These are phyloP conservation scores for Epizoanthus fatuus DNA, from an alignment of 92 coral and sea anemone genomes.

Conservation along the genomic window DNA sequence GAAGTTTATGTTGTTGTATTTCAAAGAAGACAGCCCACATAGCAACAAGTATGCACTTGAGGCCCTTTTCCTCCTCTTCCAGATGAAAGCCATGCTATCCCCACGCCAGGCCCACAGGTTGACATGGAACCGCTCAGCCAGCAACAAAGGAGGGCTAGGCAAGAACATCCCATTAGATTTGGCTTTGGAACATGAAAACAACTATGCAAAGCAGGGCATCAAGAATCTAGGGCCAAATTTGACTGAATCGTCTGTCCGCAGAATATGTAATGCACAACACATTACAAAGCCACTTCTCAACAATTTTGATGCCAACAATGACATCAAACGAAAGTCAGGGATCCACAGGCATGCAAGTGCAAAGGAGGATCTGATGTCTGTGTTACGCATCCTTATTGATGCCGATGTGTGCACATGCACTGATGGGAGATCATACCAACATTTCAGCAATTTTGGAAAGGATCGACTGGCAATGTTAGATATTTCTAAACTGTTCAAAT, in stretches of 20 bases:
- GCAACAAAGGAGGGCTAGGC: constrained; percentile 73
- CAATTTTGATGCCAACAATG: constrained; percentile 6
- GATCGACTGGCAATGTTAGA: constrained; percentile 26
- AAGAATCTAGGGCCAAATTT: constrained; percentile 50
- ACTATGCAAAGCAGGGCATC: constrained; percentile 49
- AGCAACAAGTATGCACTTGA: constrained; percentile 78
- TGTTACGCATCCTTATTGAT: constrained; percentile 37
- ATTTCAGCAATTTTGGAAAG: constrained; percentile 33
- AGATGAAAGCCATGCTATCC: constrained; percentile 59
- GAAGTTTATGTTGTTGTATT: constrained; percentile 73
- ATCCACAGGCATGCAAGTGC: constrained; percentile 32
- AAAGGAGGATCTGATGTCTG: constrained; percentile 39
- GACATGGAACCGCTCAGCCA: constrained; percentile 61
- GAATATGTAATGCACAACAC: constrained; percentile 48
- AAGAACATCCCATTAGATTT: constrained; percentile 72
- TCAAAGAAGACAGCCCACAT: constrained; percentile 59
- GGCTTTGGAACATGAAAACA: constrained; percentile 66
- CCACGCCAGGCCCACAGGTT: constrained; percentile 71
- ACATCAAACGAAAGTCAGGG: constrained; percentile 38
- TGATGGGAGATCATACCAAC: constrained; percentile 46
- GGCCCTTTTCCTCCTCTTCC: constrained; percentile 72
- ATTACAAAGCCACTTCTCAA: constrained; percentile 34
- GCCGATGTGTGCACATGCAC: constrained; percentile 38
- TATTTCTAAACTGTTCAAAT: constrained; percentile 31
- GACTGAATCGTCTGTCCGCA: constrained; percentile 39